Evolutionary conservation across 2,113 vertebrate species (phyloP).

Genomic region (Zosterops borbonicus): DNA sequence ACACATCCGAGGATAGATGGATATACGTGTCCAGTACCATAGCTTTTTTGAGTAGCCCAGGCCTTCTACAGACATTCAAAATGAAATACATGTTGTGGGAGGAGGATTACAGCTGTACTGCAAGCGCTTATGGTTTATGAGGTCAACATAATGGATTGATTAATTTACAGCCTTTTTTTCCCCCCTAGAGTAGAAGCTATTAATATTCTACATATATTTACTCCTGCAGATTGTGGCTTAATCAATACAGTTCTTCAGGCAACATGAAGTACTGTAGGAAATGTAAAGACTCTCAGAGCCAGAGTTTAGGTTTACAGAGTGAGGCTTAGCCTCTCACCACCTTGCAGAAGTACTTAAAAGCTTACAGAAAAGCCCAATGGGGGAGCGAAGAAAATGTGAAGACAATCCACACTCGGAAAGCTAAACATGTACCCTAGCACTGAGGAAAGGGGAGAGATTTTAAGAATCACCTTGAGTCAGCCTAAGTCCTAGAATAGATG

Average conservation of each 20-base stretch:
- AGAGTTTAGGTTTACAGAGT: neutral
- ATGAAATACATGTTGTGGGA: conserved; percentile 42
- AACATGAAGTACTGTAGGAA: conserved; percentile 48
- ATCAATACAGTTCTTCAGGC: conserved; percentile 66
- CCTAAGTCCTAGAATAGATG: neutral
- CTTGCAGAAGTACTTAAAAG: conserved; percentile 28
- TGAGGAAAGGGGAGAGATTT: neutral
- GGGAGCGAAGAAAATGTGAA: neutral
- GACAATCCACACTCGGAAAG: neutral
- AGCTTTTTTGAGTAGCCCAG: conserved; percentile 4
- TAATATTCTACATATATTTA: conserved; percentile 71
- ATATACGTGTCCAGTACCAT: neutral
- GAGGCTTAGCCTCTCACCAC: conserved; percentile 32
- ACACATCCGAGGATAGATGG: neutral
- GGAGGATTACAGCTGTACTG: conserved; percentile 53
- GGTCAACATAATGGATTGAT: conserved; percentile 56
- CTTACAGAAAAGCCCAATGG: conserved; percentile 37
- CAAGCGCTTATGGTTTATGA: conserved; percentile 41
- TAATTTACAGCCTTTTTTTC: conserved; percentile 62
- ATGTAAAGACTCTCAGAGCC: conserved; percentile 19
- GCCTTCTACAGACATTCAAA: conserved; percentile 45
- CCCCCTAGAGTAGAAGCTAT: conserved; percentile 15
- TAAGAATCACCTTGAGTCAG: neutral
- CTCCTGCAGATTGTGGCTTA: conserved; percentile 64
- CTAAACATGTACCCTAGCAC: neutral